These are phyloP conservation scores for Lonchura striata DNA, from an alignment of 2,113 vertebrate genomes.

Conservation along the genomic window DNA sequence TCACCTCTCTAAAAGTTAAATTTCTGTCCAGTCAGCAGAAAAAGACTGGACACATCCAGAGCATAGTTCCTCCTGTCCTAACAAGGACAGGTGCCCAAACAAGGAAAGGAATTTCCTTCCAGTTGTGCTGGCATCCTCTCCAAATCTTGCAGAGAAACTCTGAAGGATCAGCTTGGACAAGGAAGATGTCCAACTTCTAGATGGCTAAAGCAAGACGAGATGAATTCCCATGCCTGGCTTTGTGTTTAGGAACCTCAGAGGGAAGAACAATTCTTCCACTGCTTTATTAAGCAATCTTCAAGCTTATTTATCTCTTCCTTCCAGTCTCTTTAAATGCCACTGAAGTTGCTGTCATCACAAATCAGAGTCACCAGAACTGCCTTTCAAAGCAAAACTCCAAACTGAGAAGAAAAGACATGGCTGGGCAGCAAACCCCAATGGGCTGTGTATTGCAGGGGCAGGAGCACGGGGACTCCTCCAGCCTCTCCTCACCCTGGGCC, in stretches of 20 bases:
- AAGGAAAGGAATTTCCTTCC: background rate
- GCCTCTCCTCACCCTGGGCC: background rate
- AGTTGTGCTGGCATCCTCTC: background rate
- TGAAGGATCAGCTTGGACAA: background rate
- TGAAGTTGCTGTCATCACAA: conserved; percentile 23
- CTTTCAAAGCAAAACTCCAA: conserved; percentile 6
- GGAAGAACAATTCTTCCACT: background rate
- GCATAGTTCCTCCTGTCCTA: background rate
- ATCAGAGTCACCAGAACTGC: conserved; percentile 35
- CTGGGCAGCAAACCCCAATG: background rate
- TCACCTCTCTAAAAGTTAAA: background rate
- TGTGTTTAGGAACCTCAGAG: background rate
- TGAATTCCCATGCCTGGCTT: background rate
- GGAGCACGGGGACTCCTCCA: background rate
- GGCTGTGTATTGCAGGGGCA: background rate
- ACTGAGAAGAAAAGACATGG: background rate
- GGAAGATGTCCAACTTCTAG: background rate
- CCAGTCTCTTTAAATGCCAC: conserved; percentile 28
- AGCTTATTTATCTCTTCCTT: conserved; percentile 25
- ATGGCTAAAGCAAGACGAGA: background rate
- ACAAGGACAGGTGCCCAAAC: background rate
- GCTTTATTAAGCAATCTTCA: conserved; percentile 15
- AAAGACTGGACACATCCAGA: background rate
- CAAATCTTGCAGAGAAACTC: background rate
- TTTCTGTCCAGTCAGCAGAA: background rate